Evolutionary conservation across 2,888 invertebrate species (phyloP), one percentile per base, ranked within the genome.

Genomic region (Ormia ochracea): DNA sequence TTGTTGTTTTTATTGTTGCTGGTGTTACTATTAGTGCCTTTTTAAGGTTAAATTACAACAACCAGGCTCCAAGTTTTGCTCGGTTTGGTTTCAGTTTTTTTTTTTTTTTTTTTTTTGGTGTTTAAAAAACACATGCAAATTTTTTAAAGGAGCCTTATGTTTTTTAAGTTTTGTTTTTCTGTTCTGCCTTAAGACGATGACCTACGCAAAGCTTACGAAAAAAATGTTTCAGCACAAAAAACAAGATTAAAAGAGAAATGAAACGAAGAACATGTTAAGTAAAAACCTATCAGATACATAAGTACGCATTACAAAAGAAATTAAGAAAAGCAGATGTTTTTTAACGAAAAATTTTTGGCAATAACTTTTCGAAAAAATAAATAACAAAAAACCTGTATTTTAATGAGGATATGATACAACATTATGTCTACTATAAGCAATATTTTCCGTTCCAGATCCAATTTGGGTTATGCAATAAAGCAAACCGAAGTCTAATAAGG

Each of bases 131-230:
- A 76, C 58, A 75, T 79, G 74, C 74, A 70, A 79, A 80, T 80
- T 63, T 61, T 50, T 48, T 68, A 21, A 85, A 83, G 79, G 78
- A 81, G 83, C 82, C 81, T 82, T 81, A 68, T 63, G 48, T 69
- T 78, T 81, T 50, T 61, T 23, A 14, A n/a, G n/a, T 31, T 65
- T 38, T 54, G 31, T 63, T n/a, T 54, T 21, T 17, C 5, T 19
- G 21, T 41, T 45, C 58, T 56, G 1, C 12, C 36, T 21, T 28
- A 69, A 66, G 61, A 80, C 84, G 85, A 86, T 88, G 87, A 87
- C 87, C 87, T 88, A 87, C 87, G 87, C 86, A 80, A 80, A 78
- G 80, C 61, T 72, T 68, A 45, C 48, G 23, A 61, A 68, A 66
- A 50, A 54, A 36, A 33, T 41, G 48, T 58, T 66, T 69, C 56